These are phyloP conservation scores for Odontamblyopus rebecca DNA, from an alignment of 2,797 vertebrate genomes.

Conservation along the genomic window DNA sequence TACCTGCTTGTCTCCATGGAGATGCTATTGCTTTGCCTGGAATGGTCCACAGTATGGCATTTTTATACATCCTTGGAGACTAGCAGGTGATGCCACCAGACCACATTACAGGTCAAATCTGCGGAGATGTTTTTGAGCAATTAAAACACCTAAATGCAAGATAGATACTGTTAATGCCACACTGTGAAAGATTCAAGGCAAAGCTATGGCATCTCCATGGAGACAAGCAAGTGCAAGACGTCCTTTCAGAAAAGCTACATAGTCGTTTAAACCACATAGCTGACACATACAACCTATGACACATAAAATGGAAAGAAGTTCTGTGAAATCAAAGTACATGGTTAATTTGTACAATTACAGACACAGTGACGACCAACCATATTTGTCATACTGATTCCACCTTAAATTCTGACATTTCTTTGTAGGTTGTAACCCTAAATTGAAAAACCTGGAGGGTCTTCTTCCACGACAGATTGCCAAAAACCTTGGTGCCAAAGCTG, in stretches of 20 bases:
- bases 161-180: too few relatives aligned
- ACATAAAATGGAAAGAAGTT: not conserved
- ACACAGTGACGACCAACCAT: not conserved
- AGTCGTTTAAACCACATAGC: not conserved
- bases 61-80: not conserved
- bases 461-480: constrained; percentile 83
- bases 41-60: too few relatives aligned
- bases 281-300: not conserved
- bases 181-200: too few relatives aligned
- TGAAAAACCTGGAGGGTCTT: constrained; percentile 81
- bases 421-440: constrained; percentile 88
- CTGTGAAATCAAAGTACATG: not conserved
- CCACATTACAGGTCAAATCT: too few relatives aligned
- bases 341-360: not conserved
- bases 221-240: too few relatives aligned
- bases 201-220: too few relatives aligned
- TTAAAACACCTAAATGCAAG: too few relatives aligned
- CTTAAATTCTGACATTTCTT: constrained; percentile 16
- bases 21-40: too few relatives aligned
- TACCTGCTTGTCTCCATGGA: not conserved
- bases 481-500: constrained; percentile 79
- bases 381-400: not conserved
- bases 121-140: too few relatives aligned
- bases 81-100: not conserved
- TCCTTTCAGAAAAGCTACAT: too few relatives aligned